Conservation (phyloP, 2,113 vertebrate species). For the Ciconia maguari region DNA sequence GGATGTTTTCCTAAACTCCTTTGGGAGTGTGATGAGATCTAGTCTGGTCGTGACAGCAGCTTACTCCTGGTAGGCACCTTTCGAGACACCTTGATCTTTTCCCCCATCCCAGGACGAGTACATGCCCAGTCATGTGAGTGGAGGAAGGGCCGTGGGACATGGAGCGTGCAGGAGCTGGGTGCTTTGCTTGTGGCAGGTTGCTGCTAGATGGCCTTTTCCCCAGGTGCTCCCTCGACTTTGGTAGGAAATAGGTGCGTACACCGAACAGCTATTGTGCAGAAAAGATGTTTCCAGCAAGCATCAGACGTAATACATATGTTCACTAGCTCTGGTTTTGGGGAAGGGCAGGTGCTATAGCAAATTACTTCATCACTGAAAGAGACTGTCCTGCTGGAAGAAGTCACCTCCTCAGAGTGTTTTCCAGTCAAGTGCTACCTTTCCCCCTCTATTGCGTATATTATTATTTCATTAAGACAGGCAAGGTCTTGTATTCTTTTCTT, state of each 20-base stretch:
- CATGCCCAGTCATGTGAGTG: fast-evolving
- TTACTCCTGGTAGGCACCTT: neutral
- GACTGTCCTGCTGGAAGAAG: neutral
- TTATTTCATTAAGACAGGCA: neutral
- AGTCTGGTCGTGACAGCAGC: neutral
- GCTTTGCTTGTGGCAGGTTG: neutral
- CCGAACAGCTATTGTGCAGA: neutral
- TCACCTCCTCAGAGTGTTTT: neutral
- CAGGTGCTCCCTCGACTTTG: fast-evolving
- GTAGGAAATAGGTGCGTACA: neutral
- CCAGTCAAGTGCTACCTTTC: neutral
- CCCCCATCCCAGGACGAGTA: neutral
- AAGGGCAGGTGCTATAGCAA: neutral
- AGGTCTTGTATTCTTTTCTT: neutral
- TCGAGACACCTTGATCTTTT: neutral
- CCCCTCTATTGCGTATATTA: neutral
- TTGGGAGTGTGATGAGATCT: neutral
- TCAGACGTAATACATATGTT: neutral
- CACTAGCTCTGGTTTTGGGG: neutral
- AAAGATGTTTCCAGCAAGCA: neutral
- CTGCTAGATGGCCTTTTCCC: neutral
- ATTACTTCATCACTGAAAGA: neutral
- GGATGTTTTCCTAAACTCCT: neutral
- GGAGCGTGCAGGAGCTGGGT: neutral
- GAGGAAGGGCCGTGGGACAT: neutral